Conservation (phyloP, 2,113 vertebrate genomes). For the Mesoclemmys tuberculata region DNA sequence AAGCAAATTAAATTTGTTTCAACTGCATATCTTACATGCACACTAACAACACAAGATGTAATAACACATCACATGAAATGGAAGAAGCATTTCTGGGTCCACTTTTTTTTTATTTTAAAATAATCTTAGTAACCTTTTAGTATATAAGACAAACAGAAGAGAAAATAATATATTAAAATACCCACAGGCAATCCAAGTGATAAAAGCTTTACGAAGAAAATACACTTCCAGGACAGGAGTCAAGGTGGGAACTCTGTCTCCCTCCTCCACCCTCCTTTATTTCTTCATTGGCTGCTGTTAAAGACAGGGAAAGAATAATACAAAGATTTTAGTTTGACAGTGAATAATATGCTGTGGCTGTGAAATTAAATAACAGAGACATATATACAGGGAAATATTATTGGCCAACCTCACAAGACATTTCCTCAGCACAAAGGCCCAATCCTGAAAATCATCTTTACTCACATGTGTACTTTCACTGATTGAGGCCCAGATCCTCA, state of each 20-base stretch:
- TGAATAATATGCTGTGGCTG: not conserved
- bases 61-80: not conserved
- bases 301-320: constrained; percentile 13
- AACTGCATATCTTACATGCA: not conserved
- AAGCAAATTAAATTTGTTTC: not conserved
- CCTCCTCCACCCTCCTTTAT: not conserved
- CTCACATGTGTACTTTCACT: not conserved
- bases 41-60: not conserved
- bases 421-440: constrained; percentile 8
- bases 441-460: not conserved
- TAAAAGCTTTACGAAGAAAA: not conserved
- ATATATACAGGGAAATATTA: constrained; percentile 8
- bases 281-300: constrained; percentile 29
- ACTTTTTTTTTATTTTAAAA: not conserved
- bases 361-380: constrained; percentile 40
- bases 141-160: not conserved
- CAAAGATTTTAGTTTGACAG: constrained; percentile 37
- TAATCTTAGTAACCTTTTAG: constrained; percentile 9
- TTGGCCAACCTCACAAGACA: constrained; percentile 14
- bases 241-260: not conserved
- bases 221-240: not conserved
- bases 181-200: not conserved
- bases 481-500: not conserved
- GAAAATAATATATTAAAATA: constrained; percentile 33
- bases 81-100: not conserved